phyloP scores from a whole-genome alignment of 2,888 invertebrate species.

The Himalopsyche anomala region DNA sequence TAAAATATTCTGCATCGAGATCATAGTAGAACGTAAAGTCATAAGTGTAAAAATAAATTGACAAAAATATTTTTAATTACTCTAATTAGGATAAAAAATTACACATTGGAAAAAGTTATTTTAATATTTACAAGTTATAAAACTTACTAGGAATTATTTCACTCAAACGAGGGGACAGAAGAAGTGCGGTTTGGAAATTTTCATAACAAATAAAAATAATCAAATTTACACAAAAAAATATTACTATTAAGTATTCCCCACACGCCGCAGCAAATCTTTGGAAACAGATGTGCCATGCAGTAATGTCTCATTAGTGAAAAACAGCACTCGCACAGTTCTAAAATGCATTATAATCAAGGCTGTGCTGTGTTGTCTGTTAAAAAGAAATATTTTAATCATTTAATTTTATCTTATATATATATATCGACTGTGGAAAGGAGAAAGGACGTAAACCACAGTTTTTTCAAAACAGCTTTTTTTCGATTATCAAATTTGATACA shows the following conservation, averaged over 20 bases:
- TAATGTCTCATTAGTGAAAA: too few relatives aligned
- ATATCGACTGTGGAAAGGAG: too few relatives aligned
- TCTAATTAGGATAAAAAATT: slow-evolving; percentile 12
- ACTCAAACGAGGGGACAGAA: background rate
- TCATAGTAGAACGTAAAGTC: background rate
- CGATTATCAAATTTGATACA: too few relatives aligned
- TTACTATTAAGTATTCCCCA: background rate
- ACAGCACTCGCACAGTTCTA: too few relatives aligned
- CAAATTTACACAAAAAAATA: background rate
- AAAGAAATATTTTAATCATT: too few relatives aligned
- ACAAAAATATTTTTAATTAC: slow-evolving; percentile 20
- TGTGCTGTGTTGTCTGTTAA: too few relatives aligned
- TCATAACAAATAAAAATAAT: slow-evolving; percentile 7
- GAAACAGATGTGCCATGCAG: too few relatives aligned
- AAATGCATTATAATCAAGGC: too few relatives aligned
- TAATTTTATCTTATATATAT: too few relatives aligned
- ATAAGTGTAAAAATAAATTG: slow-evolving; percentile 37
- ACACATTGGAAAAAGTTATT: slow-evolving; percentile 16
- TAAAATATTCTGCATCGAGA: background rate
- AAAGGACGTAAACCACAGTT: too few relatives aligned
- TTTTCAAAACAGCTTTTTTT: too few relatives aligned
- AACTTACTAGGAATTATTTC: slow-evolving; percentile 28
- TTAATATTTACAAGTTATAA: slow-evolving; percentile 28
- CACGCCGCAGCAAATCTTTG: background rate
- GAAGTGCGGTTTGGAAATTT: background rate